A percentile compares a stretch with the other conserved stretches of the same genome.
These are phyloP conservation scores for Panthera uncia DNA, from an alignment of 2,113 vertebrate genomes.

Conservation along the genomic window DNA sequence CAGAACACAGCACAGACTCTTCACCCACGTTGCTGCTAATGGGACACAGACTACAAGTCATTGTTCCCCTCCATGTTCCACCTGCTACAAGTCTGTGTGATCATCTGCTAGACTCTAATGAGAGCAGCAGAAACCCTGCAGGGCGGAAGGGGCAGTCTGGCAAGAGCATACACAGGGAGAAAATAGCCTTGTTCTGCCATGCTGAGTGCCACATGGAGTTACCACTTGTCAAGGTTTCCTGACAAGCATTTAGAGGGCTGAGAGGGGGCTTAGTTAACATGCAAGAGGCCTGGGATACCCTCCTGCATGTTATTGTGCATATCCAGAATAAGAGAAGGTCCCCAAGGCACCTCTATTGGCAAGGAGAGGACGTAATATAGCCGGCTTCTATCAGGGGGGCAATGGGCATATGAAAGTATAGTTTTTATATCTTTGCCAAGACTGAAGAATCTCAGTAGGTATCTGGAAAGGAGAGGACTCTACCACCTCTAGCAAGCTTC, in stretches of 20 bases:
- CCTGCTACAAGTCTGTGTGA: constrained; percentile 64
- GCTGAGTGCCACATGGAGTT: not conserved
- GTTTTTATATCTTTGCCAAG: constrained; percentile 42
- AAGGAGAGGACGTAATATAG: not conserved
- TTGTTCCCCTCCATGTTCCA: constrained; percentile 14
- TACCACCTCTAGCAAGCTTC: not conserved
- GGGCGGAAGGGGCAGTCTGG: constrained; percentile 25
- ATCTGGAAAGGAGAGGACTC: not conserved
- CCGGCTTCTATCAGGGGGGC: not conserved
- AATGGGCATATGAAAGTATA: not conserved
- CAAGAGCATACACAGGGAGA: not conserved
- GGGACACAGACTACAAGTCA: constrained; percentile 49
- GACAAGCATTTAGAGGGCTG: not conserved
- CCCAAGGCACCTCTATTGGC: not conserved
- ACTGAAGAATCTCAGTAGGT: not conserved
- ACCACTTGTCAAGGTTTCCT: constrained; percentile 3
- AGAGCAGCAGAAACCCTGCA: constrained; percentile 19
- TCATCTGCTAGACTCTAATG: constrained; percentile 59
- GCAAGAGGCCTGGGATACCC: not conserved
- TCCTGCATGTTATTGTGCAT: not conserved
- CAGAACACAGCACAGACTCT: constrained; percentile 40
- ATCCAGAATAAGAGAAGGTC: not conserved
- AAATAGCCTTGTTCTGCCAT: not conserved
- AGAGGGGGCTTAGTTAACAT: not conserved
- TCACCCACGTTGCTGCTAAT: constrained; percentile 6